phyloP scores from a whole-genome alignment of 2,797 vertebrate genomes.

The Pseudochirops cupreus region DNA sequence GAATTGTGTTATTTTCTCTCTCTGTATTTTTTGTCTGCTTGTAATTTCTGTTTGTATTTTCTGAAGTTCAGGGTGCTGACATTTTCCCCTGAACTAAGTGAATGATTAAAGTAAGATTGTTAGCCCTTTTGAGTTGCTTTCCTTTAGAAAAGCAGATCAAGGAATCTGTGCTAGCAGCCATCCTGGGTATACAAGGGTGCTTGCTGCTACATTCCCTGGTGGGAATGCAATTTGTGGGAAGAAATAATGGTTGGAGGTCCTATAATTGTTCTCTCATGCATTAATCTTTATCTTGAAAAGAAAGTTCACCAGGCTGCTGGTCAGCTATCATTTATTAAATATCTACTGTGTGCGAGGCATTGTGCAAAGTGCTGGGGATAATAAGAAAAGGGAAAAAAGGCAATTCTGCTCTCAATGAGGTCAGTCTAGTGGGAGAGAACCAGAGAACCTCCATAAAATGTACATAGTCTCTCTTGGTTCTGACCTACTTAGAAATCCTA shows the following conservation, averaged over 20 bases:
- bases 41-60: too few species aligned
- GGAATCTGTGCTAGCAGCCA: too few species aligned
- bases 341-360: background rate
- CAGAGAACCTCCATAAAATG: background rate
- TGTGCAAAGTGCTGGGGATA: background rate
- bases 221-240: background rate
- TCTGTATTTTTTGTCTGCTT: too few species aligned
- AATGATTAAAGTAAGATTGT: too few species aligned
- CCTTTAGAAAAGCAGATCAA: too few species aligned
- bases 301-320: background rate
- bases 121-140: too few species aligned
- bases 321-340: background rate
- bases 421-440: background rate
- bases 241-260: background rate
- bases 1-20: too few species aligned
- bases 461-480: background rate
- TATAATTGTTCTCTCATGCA: background rate
- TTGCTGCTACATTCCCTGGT: background rate
- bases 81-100: too few species aligned
- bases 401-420: background rate
- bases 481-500: background rate
- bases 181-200: too few species aligned
- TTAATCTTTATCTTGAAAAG: background rate
- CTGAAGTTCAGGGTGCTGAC: too few species aligned
- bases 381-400: background rate